Base-by-base conservation (phyloP, 1,140 invertebrate genomes). In the Cydia pomonella region DNA sequence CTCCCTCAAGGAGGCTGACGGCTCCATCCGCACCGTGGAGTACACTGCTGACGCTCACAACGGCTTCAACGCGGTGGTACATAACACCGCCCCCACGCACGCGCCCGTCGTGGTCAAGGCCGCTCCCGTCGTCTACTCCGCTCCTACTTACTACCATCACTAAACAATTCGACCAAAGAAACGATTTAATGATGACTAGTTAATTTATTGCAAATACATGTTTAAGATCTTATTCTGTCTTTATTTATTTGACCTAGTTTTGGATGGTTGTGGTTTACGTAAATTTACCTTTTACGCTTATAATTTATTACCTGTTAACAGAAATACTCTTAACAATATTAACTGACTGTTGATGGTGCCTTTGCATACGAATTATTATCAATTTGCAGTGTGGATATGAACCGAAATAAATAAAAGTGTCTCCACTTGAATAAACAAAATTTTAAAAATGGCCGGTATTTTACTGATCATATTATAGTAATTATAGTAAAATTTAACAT, bases 21-120 rank as follows among this genome's bases (percentile, higher is more conserved):
- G 94, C 71, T 94, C 94, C 72, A 85, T 94, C 83, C 86, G 94
- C 76, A 93, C 86, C 69, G 93, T 94, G 7, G 84, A 92, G 75
- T 94, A 94, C 88, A 88, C 91, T 75, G 94, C 94, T 16, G 94
- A 94, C 77, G 88, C 87, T 76, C 91, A 93, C 82, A 92, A 88
- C 76, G 93, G 87, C 59, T 95, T 94, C 88, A 94, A 94, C 82
- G 94, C 94, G 41, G 92, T 94, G 10, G 94, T 94, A 63, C 90
- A 90, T 79, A 93, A 93, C 88, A 93, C 93, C 41, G 93, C 93
- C 33, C 93, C 93, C 29, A 18, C 64, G 3, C 29, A 69, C 27
- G 62, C 62, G 2, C 62, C 62, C 62, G 62, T 29, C 12, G 27
- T 69, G 3, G 29, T 69, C 27, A 69, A 69, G 64, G 64, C 64